These are phyloP conservation scores for Dascillus cervinus DNA, from an alignment of 2,888 invertebrate genomes.

Conservation along the genomic window DNA sequence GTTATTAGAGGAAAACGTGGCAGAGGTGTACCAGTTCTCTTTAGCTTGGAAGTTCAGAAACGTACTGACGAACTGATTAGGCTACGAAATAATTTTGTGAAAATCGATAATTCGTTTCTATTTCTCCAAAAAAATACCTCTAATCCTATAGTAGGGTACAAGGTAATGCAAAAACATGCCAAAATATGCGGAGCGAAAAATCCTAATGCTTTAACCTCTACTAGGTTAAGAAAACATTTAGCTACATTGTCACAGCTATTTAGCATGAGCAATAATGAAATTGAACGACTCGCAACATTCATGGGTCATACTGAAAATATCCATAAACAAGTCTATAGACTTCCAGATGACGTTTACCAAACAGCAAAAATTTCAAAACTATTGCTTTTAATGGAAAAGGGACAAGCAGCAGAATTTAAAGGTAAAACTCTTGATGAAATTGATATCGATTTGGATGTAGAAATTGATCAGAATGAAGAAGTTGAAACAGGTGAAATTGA, in stretches of 20 bases:
- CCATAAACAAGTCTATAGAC: conserved; percentile 7
- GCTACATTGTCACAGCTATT: conserved; percentile 11
- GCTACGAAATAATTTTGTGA: conserved; percentile 1
- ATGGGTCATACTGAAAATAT: conserved; percentile 11
- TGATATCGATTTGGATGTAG: conserved; percentile 3
- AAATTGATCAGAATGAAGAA: no score
- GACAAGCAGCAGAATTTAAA: conserved; percentile 7
- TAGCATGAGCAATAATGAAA: conserved; percentile 8
- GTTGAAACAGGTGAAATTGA: no score
- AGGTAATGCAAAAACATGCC: conserved; percentile 16
- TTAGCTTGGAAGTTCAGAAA: conserved; percentile 10
- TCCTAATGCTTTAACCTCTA: conserved; percentile 7
- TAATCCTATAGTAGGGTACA: conserved; percentile 17
- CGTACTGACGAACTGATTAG: no score
- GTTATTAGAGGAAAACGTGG: conserved; percentile 9
- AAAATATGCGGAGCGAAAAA: conserved; percentile 5
- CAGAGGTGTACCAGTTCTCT: conserved; percentile 11
- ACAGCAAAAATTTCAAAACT: conserved; percentile 12
- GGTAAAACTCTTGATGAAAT: conserved; percentile 7
- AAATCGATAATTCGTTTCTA: neutral
- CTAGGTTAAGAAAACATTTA: conserved; percentile 8
- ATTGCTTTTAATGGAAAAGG: conserved; percentile 11
- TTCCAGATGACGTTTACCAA: conserved; percentile 11
- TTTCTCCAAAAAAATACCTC: conserved; percentile 1
- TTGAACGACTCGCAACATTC: conserved; percentile 11